Percentiles rank a stretch among this genome's conserved stretches.
Evolutionary conservation across 2,888 invertebrate genomes (phyloP).

Genomic region (Allygus modestus): DNA sequence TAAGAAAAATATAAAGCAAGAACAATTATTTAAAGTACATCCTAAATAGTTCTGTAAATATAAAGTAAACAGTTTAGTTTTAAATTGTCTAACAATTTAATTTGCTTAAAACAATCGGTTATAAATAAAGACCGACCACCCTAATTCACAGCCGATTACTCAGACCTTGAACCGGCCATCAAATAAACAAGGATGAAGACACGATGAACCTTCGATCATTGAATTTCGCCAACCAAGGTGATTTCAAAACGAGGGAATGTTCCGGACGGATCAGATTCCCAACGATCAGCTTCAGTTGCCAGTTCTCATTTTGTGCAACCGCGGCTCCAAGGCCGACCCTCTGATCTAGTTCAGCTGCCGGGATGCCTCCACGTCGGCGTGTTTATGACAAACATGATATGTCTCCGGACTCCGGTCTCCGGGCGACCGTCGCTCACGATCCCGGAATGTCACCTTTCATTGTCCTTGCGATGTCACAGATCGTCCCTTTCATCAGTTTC

Average conservation of each 20-base stretch:
- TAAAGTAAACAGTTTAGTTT: no score
- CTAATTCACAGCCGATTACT: neutral
- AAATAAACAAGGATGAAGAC: slow-evolving; percentile 17
- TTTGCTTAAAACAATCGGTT: no score
- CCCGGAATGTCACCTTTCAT: slow-evolving; percentile 23
- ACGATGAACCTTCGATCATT: slow-evolving; percentile 4
- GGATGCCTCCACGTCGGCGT: slow-evolving; percentile 3
- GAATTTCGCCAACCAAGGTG: slow-evolving; percentile 31
- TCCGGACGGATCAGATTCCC: neutral
- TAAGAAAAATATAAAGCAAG: no score
- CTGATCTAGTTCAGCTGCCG: slow-evolving; percentile 7
- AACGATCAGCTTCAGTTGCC: slow-evolving; percentile 9
- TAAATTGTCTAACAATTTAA: no score
- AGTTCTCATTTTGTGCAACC: slow-evolving; percentile 38
- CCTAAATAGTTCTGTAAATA: no score
- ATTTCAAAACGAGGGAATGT: slow-evolving; percentile 18
- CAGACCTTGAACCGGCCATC: neutral
- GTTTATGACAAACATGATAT: slow-evolving; percentile 24
- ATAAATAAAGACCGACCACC: no score
- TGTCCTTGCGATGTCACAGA: slow-evolving; percentile 1
- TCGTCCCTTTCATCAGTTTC: neutral
- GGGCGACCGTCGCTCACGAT: neutral
- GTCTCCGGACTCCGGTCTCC: no score
- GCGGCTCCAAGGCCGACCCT: neutral
- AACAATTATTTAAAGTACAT: no score